Percentiles rank a stretch among this genome's conserved stretches.
Conservation (phyloP, 2,113 vertebrate genomes). For the Lethenteron reissneri region DNA sequence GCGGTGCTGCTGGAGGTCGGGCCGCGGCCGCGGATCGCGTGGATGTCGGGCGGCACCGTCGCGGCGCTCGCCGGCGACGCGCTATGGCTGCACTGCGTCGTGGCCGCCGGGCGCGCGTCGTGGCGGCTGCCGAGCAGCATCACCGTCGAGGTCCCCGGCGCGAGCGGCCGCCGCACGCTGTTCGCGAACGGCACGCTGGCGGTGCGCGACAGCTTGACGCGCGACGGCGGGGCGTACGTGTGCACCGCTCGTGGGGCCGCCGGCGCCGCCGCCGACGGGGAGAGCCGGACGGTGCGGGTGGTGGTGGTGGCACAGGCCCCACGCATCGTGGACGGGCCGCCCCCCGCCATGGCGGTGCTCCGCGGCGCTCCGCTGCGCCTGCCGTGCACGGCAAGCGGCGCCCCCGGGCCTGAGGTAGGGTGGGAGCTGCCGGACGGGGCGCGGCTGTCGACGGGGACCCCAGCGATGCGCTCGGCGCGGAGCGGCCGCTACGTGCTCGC, state of each 20-base stretch:
- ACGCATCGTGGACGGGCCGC: slow-evolving; percentile 39
- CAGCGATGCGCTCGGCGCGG: slow-evolving; percentile 12
- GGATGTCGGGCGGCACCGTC: slow-evolving; percentile 33
- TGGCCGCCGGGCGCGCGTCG: slow-evolving; percentile 21
- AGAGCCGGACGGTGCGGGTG: slow-evolving; percentile 27
- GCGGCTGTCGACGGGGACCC: slow-evolving; percentile 22
- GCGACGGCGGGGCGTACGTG: slow-evolving; percentile 50
- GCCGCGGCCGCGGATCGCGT: slow-evolving; percentile 29
- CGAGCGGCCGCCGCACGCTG: slow-evolving; percentile 34
- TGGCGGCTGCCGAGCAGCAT: slow-evolving; percentile 55
- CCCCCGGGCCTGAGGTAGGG: slow-evolving; percentile 50
- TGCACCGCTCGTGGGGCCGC: slow-evolving; percentile 34
- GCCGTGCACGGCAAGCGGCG: slow-evolving; percentile 38
- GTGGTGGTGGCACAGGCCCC: slow-evolving; percentile 50
- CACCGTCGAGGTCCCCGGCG: slow-evolving; percentile 33
- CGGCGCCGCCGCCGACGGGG: slow-evolving; percentile 20
- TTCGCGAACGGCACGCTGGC: slow-evolving; percentile 45
- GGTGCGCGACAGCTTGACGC: slow-evolving; percentile 37
- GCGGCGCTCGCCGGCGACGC: slow-evolving; percentile 41
- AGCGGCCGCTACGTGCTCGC: slow-evolving; percentile 24
- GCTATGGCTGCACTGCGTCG: slow-evolving; percentile 39
- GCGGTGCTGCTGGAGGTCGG: slow-evolving; percentile 35
- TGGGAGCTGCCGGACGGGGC: slow-evolving; percentile 46
- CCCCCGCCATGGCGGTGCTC: slow-evolving; percentile 21
- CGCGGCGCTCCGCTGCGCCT: slow-evolving; percentile 33